Evolutionary conservation across 2,888 invertebrate genomes (phyloP).

Genomic region (Trissolcus brochymenae): DNA sequence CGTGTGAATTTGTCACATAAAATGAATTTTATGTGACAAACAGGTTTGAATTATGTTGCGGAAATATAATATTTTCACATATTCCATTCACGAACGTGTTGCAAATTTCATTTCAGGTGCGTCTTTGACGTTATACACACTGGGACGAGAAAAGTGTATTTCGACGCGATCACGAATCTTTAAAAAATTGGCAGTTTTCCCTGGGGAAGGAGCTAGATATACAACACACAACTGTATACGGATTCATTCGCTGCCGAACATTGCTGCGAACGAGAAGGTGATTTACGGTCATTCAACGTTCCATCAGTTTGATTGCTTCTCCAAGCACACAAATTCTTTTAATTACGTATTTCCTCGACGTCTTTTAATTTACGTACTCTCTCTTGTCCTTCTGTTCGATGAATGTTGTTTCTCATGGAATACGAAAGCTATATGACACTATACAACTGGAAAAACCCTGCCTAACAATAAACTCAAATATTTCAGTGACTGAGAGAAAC

Average conservation of each 20-base stretch:
- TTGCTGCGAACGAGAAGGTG: slow-evolving; percentile 38
- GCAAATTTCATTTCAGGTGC: slow-evolving; percentile 28
- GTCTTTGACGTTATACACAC: slow-evolving; percentile 24
- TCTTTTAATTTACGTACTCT: slow-evolving; percentile 27
- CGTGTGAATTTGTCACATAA: no score
- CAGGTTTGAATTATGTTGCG: slow-evolving; percentile 1
- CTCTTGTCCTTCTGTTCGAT: background rate
- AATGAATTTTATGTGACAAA: no score
- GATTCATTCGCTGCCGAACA: slow-evolving; percentile 24
- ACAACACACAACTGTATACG: slow-evolving; percentile 13
- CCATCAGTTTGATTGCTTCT: slow-evolving; percentile 55
- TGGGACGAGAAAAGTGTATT: slow-evolving; percentile 34
- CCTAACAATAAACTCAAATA: no score
- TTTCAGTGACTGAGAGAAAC: no score
- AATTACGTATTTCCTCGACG: slow-evolving; percentile 45
- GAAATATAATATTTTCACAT: slow-evolving; percentile 6
- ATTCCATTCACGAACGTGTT: slow-evolving; percentile 8
- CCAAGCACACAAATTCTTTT: slow-evolving; percentile 39
- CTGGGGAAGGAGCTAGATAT: slow-evolving; percentile 44
- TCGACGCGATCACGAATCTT: slow-evolving; percentile 40
- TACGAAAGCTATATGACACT: no score
- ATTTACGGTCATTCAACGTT: slow-evolving; percentile 58
- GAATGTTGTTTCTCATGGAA: background rate
- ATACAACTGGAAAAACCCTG: no score
- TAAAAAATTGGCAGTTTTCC: slow-evolving; percentile 53